Conservation (phyloP, 2,888 invertebrate species). For the Panopea generosa region DNA sequence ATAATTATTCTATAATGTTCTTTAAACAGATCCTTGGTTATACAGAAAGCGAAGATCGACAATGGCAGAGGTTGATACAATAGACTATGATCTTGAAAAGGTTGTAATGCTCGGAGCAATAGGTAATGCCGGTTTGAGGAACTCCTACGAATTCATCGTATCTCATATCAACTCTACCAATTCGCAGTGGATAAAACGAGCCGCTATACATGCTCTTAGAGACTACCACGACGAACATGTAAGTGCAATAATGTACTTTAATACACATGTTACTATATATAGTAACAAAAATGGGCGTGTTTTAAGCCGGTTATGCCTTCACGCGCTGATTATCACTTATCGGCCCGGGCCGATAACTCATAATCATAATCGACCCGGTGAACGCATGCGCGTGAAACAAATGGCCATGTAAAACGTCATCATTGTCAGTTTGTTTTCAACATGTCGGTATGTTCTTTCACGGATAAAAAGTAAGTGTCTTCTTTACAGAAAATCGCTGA, state of each 20-base stretch:
- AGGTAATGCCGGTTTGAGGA: constrained; percentile 69
- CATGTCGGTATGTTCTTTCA: no score
- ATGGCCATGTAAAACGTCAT: no score
- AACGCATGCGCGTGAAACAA: no score
- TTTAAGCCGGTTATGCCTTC: background rate
- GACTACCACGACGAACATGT: constrained; percentile 65
- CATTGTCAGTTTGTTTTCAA: no score
- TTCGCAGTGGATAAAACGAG: constrained; percentile 75
- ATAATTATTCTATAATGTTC: no score
- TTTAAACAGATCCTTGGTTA: constrained; percentile 70
- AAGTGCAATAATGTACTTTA: background rate
- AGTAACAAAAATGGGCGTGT: no score
- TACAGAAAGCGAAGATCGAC: constrained; percentile 63
- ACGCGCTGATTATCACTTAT: no score
- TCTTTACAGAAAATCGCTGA: no score
- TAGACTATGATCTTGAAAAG: constrained; percentile 62
- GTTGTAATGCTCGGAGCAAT: constrained; percentile 71
- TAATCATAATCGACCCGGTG: no score
- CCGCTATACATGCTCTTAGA: constrained; percentile 72
- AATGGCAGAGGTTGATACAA: constrained; percentile 61
- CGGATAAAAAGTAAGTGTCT: no score
- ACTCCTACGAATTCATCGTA: constrained; percentile 71
- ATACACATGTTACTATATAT: no score
- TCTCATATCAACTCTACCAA: constrained; percentile 74
- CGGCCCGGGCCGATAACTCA: no score